These are phyloP conservation scores for Hemiscyllium ocellatum DNA, from an alignment of 2,113 vertebrate species.

Conservation along the genomic window DNA sequence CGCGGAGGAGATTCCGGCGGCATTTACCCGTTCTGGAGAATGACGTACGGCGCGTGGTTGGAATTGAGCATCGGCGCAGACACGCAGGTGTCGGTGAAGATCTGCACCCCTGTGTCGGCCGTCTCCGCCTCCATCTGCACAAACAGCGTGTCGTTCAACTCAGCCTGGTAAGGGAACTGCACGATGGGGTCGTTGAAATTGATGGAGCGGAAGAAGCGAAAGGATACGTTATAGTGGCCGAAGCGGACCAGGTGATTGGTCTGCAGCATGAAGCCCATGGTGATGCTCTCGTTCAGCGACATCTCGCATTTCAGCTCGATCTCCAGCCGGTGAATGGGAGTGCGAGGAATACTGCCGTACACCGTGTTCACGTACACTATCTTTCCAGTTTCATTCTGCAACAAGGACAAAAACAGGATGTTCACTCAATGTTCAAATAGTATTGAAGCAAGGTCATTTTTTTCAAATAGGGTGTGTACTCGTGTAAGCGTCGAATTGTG, in stretches of 20 bases:
- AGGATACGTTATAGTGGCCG: constrained; percentile 22
- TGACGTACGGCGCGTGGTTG: not conserved
- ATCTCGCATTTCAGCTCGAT: constrained; percentile 40
- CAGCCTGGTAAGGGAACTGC: constrained; percentile 38
- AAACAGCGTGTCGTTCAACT: constrained; percentile 37
- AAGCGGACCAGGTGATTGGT: not conserved
- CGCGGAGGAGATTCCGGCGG: not conserved
- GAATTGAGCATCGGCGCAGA: constrained; percentile 25
- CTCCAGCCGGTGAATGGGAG: constrained; percentile 39
- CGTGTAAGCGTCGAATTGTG: no score
- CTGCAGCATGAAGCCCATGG: constrained; percentile 21
- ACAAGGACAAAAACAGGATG: not conserved
- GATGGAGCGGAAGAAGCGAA: not conserved
- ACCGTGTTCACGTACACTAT: constrained; percentile 39
- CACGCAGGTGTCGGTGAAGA: constrained; percentile 37
- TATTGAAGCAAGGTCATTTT: not conserved
- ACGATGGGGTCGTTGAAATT: not conserved
- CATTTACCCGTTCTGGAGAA: not conserved
- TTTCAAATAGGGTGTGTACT: no score
- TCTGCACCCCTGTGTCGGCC: constrained; percentile 30
- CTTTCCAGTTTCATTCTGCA: constrained; percentile 38
- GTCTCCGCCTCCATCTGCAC: constrained; percentile 40
- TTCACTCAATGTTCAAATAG: no score
- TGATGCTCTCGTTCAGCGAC: constrained; percentile 25
- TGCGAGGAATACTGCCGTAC: constrained; percentile 38